phyloP scores from a whole-genome alignment of 2,888 invertebrate genomes.

The Rambutsinella grinnellia region DNA sequence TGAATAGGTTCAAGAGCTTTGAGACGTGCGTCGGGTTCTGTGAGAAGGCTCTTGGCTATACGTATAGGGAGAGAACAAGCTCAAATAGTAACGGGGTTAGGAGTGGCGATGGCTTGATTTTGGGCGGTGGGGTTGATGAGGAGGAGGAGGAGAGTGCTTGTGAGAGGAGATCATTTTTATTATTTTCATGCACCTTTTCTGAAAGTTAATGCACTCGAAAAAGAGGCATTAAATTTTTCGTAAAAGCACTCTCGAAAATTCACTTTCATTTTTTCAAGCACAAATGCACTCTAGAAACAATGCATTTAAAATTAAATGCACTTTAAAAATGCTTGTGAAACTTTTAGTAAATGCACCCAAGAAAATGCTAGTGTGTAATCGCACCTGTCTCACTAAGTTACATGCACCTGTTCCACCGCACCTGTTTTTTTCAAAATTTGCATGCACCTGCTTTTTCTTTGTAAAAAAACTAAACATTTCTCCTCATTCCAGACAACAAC shows the following conservation, averaged over 20 bases:
- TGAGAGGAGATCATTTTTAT: neutral
- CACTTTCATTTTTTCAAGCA: too few species aligned
- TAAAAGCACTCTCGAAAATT: too few species aligned
- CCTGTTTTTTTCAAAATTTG: neutral
- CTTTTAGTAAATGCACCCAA: too few species aligned
- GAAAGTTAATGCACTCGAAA: too few species aligned
- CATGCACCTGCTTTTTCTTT: neutral
- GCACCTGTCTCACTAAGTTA: too few species aligned
- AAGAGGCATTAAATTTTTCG: too few species aligned
- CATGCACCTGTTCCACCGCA: too few species aligned
- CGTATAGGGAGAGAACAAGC: constrained; percentile 1
- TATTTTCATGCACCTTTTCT: too few species aligned
- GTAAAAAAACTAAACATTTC: neutral
- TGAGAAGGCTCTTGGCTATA: constrained; percentile 60
- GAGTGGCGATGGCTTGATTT: neutral
- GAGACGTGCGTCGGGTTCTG: constrained; percentile 79
- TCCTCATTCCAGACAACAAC: neutral
- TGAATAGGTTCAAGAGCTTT: constrained; percentile 80
- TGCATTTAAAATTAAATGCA: too few species aligned
- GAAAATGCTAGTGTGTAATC: too few species aligned
- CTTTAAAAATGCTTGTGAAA: too few species aligned
- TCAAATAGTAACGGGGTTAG: neutral
- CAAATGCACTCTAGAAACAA: too few species aligned
- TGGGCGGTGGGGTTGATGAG: neutral
- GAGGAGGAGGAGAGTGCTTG: neutral